These are phyloP conservation scores for Babyrousa celebensis DNA, from an alignment of 2,797 vertebrate species.

Conservation along the genomic window DNA sequence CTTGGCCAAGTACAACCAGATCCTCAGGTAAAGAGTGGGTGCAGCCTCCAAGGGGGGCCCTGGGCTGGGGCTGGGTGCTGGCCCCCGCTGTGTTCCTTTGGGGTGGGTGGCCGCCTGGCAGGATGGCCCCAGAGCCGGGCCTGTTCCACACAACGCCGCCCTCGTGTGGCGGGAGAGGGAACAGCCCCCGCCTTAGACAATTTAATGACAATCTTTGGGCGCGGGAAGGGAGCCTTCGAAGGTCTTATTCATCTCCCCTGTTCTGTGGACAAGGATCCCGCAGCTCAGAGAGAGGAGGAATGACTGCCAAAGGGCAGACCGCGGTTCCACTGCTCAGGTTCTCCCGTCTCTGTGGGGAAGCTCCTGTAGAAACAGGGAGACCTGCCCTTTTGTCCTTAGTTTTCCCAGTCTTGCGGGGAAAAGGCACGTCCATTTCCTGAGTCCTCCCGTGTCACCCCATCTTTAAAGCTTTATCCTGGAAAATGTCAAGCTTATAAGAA, in stretches of 20 bases:
- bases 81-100: neutral
- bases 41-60: neutral
- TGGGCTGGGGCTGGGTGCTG: rapidly evolving
- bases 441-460: rapidly evolving
- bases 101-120: neutral
- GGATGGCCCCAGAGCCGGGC: rapidly evolving
- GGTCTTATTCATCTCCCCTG: neutral
- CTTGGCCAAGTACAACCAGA: constrained; percentile 99
- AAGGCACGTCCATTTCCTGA: neutral
- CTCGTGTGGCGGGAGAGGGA: neutral
- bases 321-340: neutral
- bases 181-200: neutral
- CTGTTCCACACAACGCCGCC: neutral
- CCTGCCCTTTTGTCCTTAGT: neutral
- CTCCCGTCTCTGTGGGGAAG: no score
- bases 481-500: neutral
- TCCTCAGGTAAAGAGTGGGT: constrained; percentile 95
- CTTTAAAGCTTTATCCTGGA: neutral
- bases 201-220: no score
- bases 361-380: neutral
- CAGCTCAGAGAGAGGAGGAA: neutral
- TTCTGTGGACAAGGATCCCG: neutral
- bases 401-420: neutral
- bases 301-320: no score
- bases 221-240: no score